These are phyloP conservation scores for Blennius ocellaris DNA, from an alignment of 2,113 vertebrate genomes.

Conservation along the genomic window DNA sequence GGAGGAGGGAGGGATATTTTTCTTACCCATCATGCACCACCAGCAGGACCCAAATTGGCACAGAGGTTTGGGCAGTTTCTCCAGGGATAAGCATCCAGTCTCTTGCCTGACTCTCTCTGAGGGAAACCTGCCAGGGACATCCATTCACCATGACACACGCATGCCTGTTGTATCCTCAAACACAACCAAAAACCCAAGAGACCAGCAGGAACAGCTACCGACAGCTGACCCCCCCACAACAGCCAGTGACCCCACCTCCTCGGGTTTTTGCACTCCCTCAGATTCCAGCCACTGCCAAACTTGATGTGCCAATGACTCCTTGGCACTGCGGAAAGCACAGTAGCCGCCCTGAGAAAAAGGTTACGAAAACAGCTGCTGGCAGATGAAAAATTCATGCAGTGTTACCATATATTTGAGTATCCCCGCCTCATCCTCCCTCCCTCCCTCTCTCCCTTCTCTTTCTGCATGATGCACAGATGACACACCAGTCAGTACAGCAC, in stretches of 20 bases:
- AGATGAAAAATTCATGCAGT: constrained; percentile 74
- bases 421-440: constrained; percentile 41
- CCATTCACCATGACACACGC: constrained; percentile 49
- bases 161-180: constrained; percentile 43
- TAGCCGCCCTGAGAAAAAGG: constrained; percentile 61
- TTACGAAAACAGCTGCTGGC: constrained; percentile 73
- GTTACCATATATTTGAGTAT: constrained; percentile 70
- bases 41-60: constrained; percentile 81
- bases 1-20: constrained; percentile 65
- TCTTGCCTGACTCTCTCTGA: constrained; percentile 65
- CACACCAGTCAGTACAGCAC: constrained; percentile 63
- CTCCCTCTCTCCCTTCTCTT: constrained; percentile 32
- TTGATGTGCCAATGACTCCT: constrained; percentile 45
- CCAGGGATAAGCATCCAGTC: constrained; percentile 74
- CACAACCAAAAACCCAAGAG: constrained; percentile 33
- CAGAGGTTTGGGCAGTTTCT: constrained; percentile 73
- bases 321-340: constrained; percentile 53
- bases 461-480: constrained; percentile 68
- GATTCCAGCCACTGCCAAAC: constrained; percentile 45
- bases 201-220: background rate
- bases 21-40: constrained; percentile 82
- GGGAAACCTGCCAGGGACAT: constrained; percentile 63
- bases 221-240: constrained; percentile 43
- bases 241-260: constrained; percentile 25
- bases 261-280: constrained; percentile 18